Base-by-base conservation (phyloP, 1,140 invertebrate genomes). In the Saxidomus purpurata region DNA sequence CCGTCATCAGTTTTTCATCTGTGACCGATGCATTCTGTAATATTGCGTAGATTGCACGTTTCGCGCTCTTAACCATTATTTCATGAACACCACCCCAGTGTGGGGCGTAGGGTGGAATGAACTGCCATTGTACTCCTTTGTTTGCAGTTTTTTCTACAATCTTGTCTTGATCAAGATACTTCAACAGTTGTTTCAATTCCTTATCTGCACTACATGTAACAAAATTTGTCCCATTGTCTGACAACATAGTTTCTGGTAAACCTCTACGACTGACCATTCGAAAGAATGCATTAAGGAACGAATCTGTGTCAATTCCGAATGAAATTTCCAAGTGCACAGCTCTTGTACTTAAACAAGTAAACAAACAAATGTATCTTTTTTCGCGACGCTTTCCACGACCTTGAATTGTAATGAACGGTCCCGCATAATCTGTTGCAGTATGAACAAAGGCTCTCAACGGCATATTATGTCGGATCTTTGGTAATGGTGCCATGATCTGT, bases 161-260 rank as follows among this genome's bases (percentile, higher is more conserved):
- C 49, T 89, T 38, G 43, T 85, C 34, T 25, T 63, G 17, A 22
- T 89, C 80, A 8, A 89, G 3, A 38, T 61, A 19, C 22, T 47
- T 11, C 9, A 85, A 85, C 38, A 22, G 80, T 22, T 25, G 17
- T 13, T 31, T 85, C 22, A 11, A 79, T 55, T 25, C 31, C 28
- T 40, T 89, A 38, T 59, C 11, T 34, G 4, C 77, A 31, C 67
- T 91, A 67, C 49, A 31, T 83, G 79, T 91, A 19, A 80, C 74
- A 79, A 91, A 85, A 43, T 91, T 89, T 31, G 90, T 89, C 15
- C 87, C 81, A 81, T 89, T 89, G 49, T 91, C 90, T 19, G 77
- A 82, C 11, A 59, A 13, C 22, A 91, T 55, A 34, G 55, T 49
- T 22, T 15, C 28, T 0, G 90, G 86, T 17, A 28, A 22, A 40